Evolutionary conservation across 2,113 vertebrate genomes (phyloP).

Genomic region (Eulemur macaco): DNA sequence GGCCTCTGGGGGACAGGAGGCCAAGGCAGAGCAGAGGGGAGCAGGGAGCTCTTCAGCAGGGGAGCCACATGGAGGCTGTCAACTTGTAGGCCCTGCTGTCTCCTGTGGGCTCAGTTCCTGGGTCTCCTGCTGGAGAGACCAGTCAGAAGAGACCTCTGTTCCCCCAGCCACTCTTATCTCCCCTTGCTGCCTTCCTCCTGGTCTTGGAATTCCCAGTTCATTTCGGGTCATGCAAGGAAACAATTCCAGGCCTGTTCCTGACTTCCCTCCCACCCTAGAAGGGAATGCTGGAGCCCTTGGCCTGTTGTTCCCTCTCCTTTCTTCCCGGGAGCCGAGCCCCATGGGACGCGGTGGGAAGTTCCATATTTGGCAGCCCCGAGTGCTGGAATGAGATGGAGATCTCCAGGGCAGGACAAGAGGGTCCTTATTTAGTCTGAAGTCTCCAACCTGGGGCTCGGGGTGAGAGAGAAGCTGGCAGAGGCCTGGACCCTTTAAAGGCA

Average conservation of each 20-base stretch:
- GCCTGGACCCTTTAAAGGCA: constrained; percentile 45
- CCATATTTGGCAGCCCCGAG: constrained; percentile 66
- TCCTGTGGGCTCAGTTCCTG: neutral
- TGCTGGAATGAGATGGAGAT: constrained; percentile 60
- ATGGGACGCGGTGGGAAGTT: neutral
- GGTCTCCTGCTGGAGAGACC: neutral
- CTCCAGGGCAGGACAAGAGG: neutral
- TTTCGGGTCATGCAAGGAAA: neutral
- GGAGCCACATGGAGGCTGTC: neutral
- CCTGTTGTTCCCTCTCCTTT: neutral
- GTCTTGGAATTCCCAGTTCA: constrained; percentile 13
- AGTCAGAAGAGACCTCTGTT: neutral
- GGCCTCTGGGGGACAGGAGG: neutral
- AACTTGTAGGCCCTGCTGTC: neutral
- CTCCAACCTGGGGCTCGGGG: neutral
- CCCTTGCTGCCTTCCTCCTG: neutral
- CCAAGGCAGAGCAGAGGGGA: neutral
- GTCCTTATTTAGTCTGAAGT: constrained; percentile 74
- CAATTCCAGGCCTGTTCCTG: neutral
- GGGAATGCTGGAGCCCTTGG: constrained; percentile 51
- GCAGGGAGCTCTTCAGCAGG: accelerated
- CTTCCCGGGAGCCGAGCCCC: constrained; percentile 18
- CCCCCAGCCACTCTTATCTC: neutral
- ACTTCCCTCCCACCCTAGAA: constrained; percentile 65
- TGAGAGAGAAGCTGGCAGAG: neutral